phyloP scores from a whole-genome alignment of 2,888 invertebrate species.

The Melinaea menophilus region DNA sequence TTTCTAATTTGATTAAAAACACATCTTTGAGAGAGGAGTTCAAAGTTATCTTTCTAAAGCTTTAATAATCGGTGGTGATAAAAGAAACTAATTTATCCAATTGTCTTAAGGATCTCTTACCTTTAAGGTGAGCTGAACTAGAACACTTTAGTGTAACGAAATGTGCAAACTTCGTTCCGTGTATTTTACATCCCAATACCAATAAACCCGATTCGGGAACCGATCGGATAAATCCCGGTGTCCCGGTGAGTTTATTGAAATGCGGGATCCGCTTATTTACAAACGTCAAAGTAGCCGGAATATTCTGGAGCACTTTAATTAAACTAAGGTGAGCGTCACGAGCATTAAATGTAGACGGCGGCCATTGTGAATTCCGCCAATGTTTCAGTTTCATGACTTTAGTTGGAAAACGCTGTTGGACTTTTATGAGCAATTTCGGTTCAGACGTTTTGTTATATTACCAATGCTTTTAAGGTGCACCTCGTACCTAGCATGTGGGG shows the following conservation, averaged over 20 bases:
- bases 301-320: slow-evolving; percentile 65
- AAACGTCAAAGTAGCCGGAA: slow-evolving; percentile 23
- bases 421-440: slow-evolving; percentile 79
- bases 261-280: slow-evolving; percentile 4
- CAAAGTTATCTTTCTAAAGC: no score
- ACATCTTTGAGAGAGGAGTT: no score
- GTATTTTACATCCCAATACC: no score
- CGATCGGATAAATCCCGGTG: neutral
- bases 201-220: neutral
- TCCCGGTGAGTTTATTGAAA: slow-evolving; percentile 5
- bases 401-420: slow-evolving; percentile 76
- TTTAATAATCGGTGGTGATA: no score
- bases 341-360: slow-evolving; percentile 72
- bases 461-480: slow-evolving; percentile 79
- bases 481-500: slow-evolving; percentile 74
- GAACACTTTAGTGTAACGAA: no score
- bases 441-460: slow-evolving; percentile 79
- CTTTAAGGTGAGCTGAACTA: no score
- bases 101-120: no score
- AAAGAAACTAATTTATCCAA: no score
- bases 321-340: slow-evolving; percentile 72
- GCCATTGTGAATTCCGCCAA: slow-evolving; percentile 74
- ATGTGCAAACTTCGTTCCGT: no score
- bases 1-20: no score
- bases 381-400: slow-evolving; percentile 77